Evolutionary conservation across 2,797 vertebrate species (phyloP).

Genomic region (Sorex maritimensis): DNA sequence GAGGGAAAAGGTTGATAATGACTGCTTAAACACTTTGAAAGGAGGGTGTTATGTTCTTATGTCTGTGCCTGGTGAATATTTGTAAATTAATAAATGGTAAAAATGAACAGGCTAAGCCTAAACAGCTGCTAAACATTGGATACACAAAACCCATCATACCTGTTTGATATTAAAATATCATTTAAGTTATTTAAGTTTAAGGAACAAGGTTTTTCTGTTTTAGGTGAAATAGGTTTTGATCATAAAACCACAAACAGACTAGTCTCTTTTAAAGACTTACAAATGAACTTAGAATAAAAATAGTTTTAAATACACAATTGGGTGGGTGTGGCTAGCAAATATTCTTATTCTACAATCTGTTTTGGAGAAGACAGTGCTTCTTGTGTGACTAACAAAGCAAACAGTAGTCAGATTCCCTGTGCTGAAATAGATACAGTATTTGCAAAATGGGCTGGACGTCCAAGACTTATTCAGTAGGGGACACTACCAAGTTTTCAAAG

Average conservation of each 20-base stretch:
- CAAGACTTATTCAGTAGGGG: slow-evolving; percentile 71
- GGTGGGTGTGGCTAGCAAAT: slow-evolving; percentile 86
- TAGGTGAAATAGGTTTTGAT: slow-evolving; percentile 75
- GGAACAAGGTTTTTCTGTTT: slow-evolving; percentile 57
- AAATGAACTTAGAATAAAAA: slow-evolving; percentile 86
- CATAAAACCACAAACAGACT: slow-evolving; percentile 73
- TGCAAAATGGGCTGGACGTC: slow-evolving; percentile 80
- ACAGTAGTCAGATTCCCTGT: slow-evolving; percentile 72
- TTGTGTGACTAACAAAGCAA: slow-evolving; percentile 87
- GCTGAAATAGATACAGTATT: slow-evolving; percentile 87
- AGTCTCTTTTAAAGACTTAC: slow-evolving; percentile 70
- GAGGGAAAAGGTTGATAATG: not conserved
- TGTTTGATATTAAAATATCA: slow-evolving; percentile 65
- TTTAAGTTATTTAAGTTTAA: not conserved
- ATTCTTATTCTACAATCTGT: slow-evolving; percentile 86
- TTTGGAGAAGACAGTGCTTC: slow-evolving; percentile 83
- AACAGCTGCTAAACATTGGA: slow-evolving; percentile 4
- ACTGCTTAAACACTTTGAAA: not conserved
- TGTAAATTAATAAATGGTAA: slow-evolving; percentile 52
- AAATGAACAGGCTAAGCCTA: slow-evolving; percentile 30
- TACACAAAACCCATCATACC: slow-evolving; percentile 60
- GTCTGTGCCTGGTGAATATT: slow-evolving; percentile 6
- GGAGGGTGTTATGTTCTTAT: not conserved
- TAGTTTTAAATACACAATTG: slow-evolving; percentile 88
- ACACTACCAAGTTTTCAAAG: slow-evolving; percentile 81